Evolutionary conservation across 2,888 invertebrate genomes (phyloP).

Genomic region (Leptinotarsa peninsularis): DNA sequence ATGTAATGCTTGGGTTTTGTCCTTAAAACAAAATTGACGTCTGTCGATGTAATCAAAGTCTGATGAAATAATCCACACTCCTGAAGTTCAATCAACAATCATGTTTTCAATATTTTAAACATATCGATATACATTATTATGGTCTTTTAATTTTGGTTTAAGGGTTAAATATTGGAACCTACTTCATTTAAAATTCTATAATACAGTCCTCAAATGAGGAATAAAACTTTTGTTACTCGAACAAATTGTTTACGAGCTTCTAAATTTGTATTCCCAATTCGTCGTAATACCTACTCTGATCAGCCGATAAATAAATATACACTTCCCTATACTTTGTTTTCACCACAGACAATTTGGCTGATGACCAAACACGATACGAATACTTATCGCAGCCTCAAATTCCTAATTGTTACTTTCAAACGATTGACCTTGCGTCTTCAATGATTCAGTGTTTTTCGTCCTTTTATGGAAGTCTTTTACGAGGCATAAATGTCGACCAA

Average conservation of each 20-base stretch:
- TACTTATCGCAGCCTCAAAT: conserved; percentile 4
- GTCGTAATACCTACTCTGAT: neutral
- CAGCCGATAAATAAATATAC: neutral
- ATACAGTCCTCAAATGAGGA: too few species aligned
- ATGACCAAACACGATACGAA: neutral
- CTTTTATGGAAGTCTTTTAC: conserved; percentile 1
- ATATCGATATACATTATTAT: too few species aligned
- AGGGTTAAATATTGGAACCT: too few species aligned
- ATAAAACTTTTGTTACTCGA: too few species aligned
- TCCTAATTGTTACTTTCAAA: conserved; percentile 18
- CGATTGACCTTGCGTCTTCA: conserved; percentile 7
- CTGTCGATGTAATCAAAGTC: too few species aligned
- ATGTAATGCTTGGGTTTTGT: too few species aligned
- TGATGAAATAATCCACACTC: too few species aligned
- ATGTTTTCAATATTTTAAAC: too few species aligned
- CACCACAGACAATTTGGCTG: neutral
- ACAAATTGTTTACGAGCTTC: neutral
- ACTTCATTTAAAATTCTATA: too few species aligned
- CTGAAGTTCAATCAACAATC: too few species aligned
- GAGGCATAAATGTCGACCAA: neutral
- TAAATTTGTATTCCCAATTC: conserved; percentile 4
- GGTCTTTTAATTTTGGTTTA: too few species aligned
- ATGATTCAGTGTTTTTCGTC: conserved; percentile 17
- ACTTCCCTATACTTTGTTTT: neutral
- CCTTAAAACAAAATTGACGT: too few species aligned